Evolutionary conservation across 2,113 vertebrate species (phyloP), one percentile per base, ranked within the genome.

Genomic region (Ciconia stormi): DNA sequence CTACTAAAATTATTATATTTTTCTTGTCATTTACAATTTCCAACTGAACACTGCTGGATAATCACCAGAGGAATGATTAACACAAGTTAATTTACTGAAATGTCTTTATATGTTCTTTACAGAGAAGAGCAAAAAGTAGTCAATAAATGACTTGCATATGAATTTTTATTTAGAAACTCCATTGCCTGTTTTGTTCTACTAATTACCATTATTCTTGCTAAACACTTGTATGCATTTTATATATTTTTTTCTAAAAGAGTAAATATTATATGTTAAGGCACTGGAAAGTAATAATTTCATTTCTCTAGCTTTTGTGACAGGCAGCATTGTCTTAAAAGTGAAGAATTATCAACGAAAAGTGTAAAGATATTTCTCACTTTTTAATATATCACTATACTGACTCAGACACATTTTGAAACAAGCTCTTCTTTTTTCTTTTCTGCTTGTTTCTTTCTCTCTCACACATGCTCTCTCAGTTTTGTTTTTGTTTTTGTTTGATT

Each of bases 401-500:
- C 29, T 46, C 66, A 56, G 50, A 70, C 81, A 46, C 44, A 12
- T 65, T 20, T 49, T 73, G 71, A 83, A 94, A 81, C 42, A 32
- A 83, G 53, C 22, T 56, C 50, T 69, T 42, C 5, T 66, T 8
- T 32, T 53, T 65, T 16, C 2, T 11, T 29, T 62, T 29, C 30
- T 78, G 70, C 47, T 58, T 61, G 30, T 77, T 94, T 74, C 29
- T 58, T 36, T 63, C 55, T 40, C 86, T 23, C 53, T 0, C 49
- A 19, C 46, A 56, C 62, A 36, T 2, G 4, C 19, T 59, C 34
- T 46, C 23, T 21, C 7, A 0, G 2, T 78, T 93, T 58, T 63
- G 29, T 1, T 71, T 93, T 80, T 69, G 65, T 22, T 89, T 89
- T 93, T 92, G 84, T 90, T 95, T 96, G 88, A 91, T 93, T 96